Percentiles rank a stretch among this genome's conserved stretches.
phyloP scores from a whole-genome alignment of 92 coral and sea anemone species.

The Scolanthus callimorphus region DNA sequence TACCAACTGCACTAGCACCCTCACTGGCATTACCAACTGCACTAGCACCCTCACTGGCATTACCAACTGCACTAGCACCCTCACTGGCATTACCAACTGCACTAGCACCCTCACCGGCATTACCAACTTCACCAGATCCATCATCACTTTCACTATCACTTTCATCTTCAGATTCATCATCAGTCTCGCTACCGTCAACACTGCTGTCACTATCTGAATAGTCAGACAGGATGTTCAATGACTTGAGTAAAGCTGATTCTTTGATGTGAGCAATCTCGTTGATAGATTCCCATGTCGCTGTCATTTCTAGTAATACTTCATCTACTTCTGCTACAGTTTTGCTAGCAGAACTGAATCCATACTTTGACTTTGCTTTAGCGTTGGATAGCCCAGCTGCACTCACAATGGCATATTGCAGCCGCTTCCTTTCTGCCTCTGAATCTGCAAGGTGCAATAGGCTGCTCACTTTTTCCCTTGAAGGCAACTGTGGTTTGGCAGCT shows the following conservation, averaged over 20 bases:
- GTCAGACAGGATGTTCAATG: neutral
- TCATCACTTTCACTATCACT: constrained; percentile 5
- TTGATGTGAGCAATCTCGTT: constrained; percentile 34
- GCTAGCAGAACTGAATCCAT: constrained; percentile 24
- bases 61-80: too few relatives aligned
- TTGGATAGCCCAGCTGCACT: constrained; percentile 25
- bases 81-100: too few relatives aligned
- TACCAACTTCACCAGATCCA: too few relatives aligned
- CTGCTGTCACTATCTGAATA: neutral
- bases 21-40: too few relatives aligned
- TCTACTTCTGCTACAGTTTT: constrained; percentile 18
- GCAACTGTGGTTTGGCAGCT: constrained; percentile 12
- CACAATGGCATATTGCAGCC: constrained; percentile 28
- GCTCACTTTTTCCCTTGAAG: constrained; percentile 9
- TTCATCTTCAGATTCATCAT: neutral
- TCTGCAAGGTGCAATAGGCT: constrained; percentile 26
- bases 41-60: too few relatives aligned
- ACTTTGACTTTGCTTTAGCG: constrained; percentile 18
- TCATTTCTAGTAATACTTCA: constrained; percentile 15
- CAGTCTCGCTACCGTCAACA: neutral
- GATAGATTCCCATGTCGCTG: constrained; percentile 23
- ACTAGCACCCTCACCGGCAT: too few relatives aligned
- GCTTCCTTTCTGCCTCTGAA: constrained; percentile 27
- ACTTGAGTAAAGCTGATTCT: constrained; percentile 5
- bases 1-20: too few relatives aligned